Conservation (phyloP, 2,113 vertebrate genomes). For the Prunella fulvescens region DNA sequence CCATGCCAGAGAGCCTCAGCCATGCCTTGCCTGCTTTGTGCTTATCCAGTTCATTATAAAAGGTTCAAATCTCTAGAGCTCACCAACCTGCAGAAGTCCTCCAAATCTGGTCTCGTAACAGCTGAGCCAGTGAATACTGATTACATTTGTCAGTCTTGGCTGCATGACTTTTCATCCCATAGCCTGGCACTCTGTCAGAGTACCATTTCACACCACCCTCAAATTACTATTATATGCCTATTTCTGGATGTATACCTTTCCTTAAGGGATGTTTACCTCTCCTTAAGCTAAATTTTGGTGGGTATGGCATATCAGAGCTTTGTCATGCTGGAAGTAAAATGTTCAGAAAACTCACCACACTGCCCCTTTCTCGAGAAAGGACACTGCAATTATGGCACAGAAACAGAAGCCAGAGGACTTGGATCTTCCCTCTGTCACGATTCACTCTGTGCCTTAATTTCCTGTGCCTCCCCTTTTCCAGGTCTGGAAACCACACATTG, state of each 20-base stretch:
- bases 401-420: slow-evolving; percentile 1
- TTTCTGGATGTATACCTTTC: not conserved
- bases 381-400: not conserved
- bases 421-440: not conserved
- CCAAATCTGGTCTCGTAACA: slow-evolving; percentile 39
- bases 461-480: not conserved
- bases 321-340: not conserved
- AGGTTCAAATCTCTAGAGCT: slow-evolving; percentile 58
- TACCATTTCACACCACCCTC: not conserved
- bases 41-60: slow-evolving; percentile 46
- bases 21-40: slow-evolving; percentile 41
- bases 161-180: slow-evolving; percentile 21
- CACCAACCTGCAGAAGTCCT: slow-evolving; percentile 51
- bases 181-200: slow-evolving; percentile 28
- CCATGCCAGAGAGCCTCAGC: slow-evolving; percentile 22
- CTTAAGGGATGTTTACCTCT: not conserved
- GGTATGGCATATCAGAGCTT: not conserved
- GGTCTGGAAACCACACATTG: slow-evolving; percentile 28
- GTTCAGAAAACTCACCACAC: not conserved
- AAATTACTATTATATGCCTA: not conserved
- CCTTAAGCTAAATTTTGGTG: not conserved
- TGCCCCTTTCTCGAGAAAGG: not conserved
- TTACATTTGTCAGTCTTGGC: slow-evolving; percentile 48
- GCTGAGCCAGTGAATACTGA: slow-evolving; percentile 60
- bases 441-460: not conserved